These are phyloP conservation scores for Heterohyrax brucei DNA, from an alignment of 2,797 vertebrate genomes.

Conservation along the genomic window DNA sequence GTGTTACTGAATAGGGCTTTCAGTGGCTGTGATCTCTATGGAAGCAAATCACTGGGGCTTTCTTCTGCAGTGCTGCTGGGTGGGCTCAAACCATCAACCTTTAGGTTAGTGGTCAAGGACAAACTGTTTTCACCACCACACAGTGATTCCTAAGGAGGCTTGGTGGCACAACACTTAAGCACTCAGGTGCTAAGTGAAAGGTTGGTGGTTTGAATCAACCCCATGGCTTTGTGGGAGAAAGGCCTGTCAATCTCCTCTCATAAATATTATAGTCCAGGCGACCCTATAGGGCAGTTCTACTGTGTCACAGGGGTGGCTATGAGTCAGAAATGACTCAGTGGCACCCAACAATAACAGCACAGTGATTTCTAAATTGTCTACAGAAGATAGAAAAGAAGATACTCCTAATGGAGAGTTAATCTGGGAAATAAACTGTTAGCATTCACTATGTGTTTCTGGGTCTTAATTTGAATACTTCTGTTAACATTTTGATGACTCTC, in stretches of 20 bases:
- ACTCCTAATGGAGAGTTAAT: neutral
- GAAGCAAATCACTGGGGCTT: neutral
- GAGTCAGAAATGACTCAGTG: neutral
- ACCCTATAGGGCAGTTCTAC: neutral
- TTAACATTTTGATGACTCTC: neutral
- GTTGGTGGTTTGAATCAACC: neutral
- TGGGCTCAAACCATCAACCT: neutral
- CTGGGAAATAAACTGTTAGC: neutral
- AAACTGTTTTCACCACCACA: neutral
- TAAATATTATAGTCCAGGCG: neutral
- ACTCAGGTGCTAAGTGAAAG: no score
- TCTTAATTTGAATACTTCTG: neutral
- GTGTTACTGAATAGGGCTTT: neutral
- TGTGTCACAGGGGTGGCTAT: neutral
- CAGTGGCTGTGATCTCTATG: neutral
- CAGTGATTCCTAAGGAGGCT: neutral
- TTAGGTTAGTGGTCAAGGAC: neutral
- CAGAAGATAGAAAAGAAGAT: neutral
- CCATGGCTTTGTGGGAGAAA: neutral
- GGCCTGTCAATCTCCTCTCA: neutral
- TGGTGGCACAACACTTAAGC: no score
- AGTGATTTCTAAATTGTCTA: constrained; percentile 46
- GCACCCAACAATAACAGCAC: neutral
- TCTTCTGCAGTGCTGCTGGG: neutral
- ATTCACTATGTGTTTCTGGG: neutral